These are phyloP conservation scores for Enteromius paludinosus DNA, from an alignment of 2,797 vertebrate species.

Conservation along the genomic window DNA sequence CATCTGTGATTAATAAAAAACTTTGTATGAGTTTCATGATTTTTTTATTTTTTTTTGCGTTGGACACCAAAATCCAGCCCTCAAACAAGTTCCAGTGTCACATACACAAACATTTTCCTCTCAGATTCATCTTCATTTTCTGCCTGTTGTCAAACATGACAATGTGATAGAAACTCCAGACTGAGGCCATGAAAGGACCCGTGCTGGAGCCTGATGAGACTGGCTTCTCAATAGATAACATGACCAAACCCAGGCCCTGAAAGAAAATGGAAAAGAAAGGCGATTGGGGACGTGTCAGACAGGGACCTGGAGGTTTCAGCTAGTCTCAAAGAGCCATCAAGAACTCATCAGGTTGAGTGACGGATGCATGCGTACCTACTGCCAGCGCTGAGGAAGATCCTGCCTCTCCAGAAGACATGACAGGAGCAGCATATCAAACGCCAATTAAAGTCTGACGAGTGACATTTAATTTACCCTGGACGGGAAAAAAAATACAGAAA, in stretches of 20 bases:
- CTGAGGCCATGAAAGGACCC: constrained; percentile 46
- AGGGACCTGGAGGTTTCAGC: constrained; percentile 55
- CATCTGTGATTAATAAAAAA: background rate
- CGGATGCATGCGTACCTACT: constrained; percentile 34
- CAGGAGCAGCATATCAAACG: constrained; percentile 78
- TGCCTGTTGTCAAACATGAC: constrained; percentile 6
- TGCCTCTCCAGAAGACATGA: constrained; percentile 69
- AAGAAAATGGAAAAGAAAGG: constrained; percentile 62
- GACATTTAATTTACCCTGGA: constrained; percentile 75
- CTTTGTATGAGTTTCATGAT: background rate
- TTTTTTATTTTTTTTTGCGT: too few species aligned
- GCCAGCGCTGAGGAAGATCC: constrained; percentile 62
- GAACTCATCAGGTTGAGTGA: constrained; percentile 75
- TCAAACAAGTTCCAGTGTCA: background rate
- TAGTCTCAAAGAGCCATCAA: constrained; percentile 73
- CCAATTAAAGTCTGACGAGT: constrained; percentile 76
- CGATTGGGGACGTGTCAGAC: constrained; percentile 70
- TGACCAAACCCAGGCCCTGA: constrained; percentile 69
- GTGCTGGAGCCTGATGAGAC: constrained; percentile 61
- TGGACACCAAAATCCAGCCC: background rate
- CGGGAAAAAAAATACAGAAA: constrained; percentile 46
- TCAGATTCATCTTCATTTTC: constrained; percentile 35
- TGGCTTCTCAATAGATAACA: constrained; percentile 65
- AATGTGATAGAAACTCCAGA: constrained; percentile 5
- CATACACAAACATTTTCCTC: background rate